These are phyloP conservation scores for Furnarius figulus DNA, from an alignment of 2,113 vertebrate species.

Conservation along the genomic window DNA sequence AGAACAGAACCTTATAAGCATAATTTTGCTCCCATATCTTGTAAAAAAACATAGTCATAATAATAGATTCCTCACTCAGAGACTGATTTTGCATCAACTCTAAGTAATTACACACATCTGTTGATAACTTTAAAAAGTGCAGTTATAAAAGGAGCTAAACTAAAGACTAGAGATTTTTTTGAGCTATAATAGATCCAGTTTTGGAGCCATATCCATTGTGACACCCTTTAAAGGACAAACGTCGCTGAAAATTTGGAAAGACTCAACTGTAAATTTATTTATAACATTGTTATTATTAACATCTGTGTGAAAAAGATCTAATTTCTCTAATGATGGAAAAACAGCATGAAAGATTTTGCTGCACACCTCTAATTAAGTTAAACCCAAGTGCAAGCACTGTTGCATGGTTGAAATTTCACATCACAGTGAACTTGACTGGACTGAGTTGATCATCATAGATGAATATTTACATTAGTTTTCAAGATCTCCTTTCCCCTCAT, in stretches of 20 bases:
- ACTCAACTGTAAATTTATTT: neutral
- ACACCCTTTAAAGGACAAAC: constrained; percentile 33
- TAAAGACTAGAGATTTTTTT: constrained; percentile 17
- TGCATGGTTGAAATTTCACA: neutral
- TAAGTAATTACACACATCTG: constrained; percentile 67
- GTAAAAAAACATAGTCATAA: constrained; percentile 47
- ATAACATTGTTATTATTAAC: neutral
- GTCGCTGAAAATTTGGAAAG: neutral
- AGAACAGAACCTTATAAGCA: neutral
- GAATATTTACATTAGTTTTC: neutral
- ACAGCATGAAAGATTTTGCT: neutral
- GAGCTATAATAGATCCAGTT: neutral
- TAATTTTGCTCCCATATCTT: constrained; percentile 43
- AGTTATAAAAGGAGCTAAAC: constrained; percentile 50
- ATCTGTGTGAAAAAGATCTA: neutral
- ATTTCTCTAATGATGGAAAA: constrained; percentile 25
- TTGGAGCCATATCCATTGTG: neutral
- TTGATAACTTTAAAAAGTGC: constrained; percentile 58
- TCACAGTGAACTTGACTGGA: neutral
- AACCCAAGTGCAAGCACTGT: neutral
- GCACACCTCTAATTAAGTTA: neutral
- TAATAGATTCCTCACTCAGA: constrained; percentile 61
- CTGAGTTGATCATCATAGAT: neutral
- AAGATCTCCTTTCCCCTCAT: neutral
- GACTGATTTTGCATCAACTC: constrained; percentile 64